Evolutionary conservation across 2,113 vertebrate species (phyloP), one percentile per base, ranked within the genome.

Genomic region (Bujurquina vittata): DNA sequence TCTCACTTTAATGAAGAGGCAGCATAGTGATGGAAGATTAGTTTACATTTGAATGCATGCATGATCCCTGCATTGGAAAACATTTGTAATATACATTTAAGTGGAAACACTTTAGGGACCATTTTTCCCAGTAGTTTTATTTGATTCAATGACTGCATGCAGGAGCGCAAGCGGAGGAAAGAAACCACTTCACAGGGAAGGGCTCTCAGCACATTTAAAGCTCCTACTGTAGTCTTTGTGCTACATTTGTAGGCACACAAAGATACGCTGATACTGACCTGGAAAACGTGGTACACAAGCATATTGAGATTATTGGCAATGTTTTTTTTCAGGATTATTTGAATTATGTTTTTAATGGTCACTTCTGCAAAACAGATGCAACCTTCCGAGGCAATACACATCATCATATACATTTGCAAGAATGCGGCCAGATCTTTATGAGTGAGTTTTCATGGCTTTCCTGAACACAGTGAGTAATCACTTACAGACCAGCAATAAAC

Each of bases 231-330:
- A 14, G 33, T 40, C 20, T 65, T 43, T 46, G 14, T 67, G n/a
- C 37, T 7, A 1, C 1, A 37, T 67, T 26, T 0, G 3, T 22
- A 67, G 37, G n/a, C 63, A 18, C 63, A 67, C 8, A 29, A 67
- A 69, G 0, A 20, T 29, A 49, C 26, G 26, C 5, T 29, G 29
- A 29, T 29, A 7, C 11, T 20, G 63, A 69, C 29, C 63, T 4
- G 63, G 0, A 10, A 40, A 40, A 40, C 8, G 10, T 40, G 37
- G 11, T 11, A 1, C 23, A 1, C 0, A 49, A 20, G 40, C 40
- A 49, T 29, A 69, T 10, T 7, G 12, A 40, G 22, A 26, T 7
- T 67, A 4, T 20, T 67, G 40, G 4, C 43, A 14, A 26, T 0
- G 15, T 29, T 46, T 46, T 56, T 56, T 55, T 23, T 6, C 55